Evolutionary conservation across 2,888 invertebrate genomes (phyloP).

Genomic region (Pollenia labialis): DNA sequence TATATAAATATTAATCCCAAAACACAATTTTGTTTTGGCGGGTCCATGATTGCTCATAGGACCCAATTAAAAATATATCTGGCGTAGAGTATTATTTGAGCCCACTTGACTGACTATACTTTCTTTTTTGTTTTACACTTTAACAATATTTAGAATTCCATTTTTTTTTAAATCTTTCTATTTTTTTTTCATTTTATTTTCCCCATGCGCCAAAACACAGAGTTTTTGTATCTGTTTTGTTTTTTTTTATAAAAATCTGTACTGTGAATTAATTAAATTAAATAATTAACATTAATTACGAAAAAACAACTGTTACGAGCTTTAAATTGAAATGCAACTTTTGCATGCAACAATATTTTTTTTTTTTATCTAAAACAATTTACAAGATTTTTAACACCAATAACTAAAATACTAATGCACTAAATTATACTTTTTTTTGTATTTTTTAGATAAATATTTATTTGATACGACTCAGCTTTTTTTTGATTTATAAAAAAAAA

Average conservation of each 20-base stretch:
- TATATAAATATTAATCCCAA: too few species aligned
- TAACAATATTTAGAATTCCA: not conserved
- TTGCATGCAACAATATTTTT: slow-evolving; percentile 34
- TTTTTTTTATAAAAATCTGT: slow-evolving; percentile 5
- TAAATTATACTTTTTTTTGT: slow-evolving; percentile 7
- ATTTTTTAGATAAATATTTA: not conserved
- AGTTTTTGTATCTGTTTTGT: not conserved
- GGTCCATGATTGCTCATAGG: too few species aligned
- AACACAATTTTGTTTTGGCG: too few species aligned
- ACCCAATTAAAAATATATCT: not conserved
- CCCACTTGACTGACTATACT: too few species aligned
- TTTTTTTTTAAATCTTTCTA: not conserved
- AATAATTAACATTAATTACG: slow-evolving; percentile 41
- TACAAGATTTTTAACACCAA: slow-evolving; percentile 27
- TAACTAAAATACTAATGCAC: slow-evolving; percentile 18
- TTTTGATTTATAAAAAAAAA: too few species aligned
- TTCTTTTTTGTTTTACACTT: too few species aligned
- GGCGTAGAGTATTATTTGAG: too few species aligned
- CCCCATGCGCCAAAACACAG: slow-evolving; percentile 2
- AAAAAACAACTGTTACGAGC: slow-evolving; percentile 1
- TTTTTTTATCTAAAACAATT: slow-evolving; percentile 25
- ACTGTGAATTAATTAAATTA: slow-evolving; percentile 32
- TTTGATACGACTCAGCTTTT: not conserved
- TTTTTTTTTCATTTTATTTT: not conserved
- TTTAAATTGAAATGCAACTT: slow-evolving; percentile 32